Base-by-base conservation (phyloP, 2,888 invertebrate genomes). In the Drosophila subsilvestris region DNA sequence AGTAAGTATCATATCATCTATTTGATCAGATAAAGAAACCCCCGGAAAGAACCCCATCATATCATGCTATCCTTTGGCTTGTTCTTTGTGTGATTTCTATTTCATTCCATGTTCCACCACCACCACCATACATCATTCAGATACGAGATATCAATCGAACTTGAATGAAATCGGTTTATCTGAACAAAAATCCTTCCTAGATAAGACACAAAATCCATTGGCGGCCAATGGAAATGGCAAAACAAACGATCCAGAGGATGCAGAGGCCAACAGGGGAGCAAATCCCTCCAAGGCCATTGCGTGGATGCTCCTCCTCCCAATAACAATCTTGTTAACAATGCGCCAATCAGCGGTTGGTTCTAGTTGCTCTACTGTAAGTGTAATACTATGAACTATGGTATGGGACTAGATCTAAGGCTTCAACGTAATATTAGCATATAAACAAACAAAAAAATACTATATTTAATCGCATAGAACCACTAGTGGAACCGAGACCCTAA, bases 131-230 rank as follows among this genome's bases (percentile, higher is more conserved):
- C 69, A 67, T 70, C 69, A 67, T 70, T 57, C 78, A 95, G 95
- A 95, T 92, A 95, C 95, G 86, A 95, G 95, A 91, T 95, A 95
- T 93, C 95, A 95, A 92, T 95, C 95, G 78, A 94, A 94, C 90
- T 92, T 95, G 91, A 96, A 96, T 92, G 95, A 96, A 93, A 95
- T 96, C 91, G 95, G 95, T 92, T 95, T 95, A 92, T 95, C 95
- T 79, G 95, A 96, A 93, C 95, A 95, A 93, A 96, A 95, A 93
- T 91, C 90, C 82, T 87, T 90, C 80, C 66, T 88, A 85, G 92
- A 92, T 89, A 92, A 91, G 82, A 88, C 89, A 20, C 86, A 82
- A 62, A 75, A 66, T 44, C 77, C 73, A 66, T 75, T 66, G 61
- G 79, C 83, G 29, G 90, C 80, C 51, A 85, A 80, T 54, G 89